phyloP scores from a whole-genome alignment of 37 sponge, comb jelly and placozoan species.

The Aphrocallistes beatrix region DNA sequence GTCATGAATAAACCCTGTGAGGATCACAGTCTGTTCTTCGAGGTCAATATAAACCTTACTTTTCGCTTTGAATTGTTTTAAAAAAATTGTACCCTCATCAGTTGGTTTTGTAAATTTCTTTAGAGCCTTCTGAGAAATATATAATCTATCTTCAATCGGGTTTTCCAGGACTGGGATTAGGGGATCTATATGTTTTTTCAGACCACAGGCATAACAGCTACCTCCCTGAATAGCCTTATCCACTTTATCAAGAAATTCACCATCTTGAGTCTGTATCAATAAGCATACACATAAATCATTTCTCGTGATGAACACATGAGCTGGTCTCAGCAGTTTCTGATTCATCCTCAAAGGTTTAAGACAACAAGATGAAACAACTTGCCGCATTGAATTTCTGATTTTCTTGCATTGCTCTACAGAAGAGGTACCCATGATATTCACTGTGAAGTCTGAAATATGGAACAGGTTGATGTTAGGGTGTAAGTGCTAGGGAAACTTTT shows the following conservation, averaged over 20 bases:
- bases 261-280: neutral
- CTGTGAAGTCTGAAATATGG: neutral
- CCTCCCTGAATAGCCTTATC: neutral
- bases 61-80: neutral
- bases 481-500: neutral
- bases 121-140: neutral
- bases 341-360: neutral
- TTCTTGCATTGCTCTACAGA: neutral
- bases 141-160: neutral
- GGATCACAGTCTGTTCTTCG: neutral
- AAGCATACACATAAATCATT: neutral
- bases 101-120: neutral
- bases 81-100: neutral
- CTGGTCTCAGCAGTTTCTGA: neutral
- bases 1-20: neutral
- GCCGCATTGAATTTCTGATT: neutral
- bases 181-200: neutral
- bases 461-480: neutral
- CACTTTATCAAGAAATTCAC: neutral
- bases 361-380: neutral
- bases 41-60: neutral
- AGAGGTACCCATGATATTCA: neutral
- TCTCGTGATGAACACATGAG: neutral
- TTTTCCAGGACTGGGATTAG: neutral
- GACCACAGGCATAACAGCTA: neutral